Conservation (phyloP, 1,140 invertebrate species). For the Meteorus sp. region DNA sequence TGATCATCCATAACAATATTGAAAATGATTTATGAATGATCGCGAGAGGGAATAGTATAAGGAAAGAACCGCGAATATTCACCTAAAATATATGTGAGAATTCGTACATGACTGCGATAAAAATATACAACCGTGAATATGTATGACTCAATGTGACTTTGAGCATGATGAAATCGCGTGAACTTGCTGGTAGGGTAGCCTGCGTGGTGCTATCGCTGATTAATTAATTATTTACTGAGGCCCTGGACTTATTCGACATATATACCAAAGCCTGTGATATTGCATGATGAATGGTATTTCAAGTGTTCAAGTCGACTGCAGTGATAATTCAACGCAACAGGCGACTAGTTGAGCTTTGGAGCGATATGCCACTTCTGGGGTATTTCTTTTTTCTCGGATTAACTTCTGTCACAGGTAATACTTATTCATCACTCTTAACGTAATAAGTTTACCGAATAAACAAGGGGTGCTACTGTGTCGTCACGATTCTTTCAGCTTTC, state of each 20-base stretch:
- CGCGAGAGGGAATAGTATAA: too few relatives aligned
- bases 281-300: not conserved
- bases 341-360: not conserved
- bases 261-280: not conserved
- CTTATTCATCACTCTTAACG: not conserved
- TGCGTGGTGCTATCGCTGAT: not conserved
- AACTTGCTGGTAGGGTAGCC: not conserved
- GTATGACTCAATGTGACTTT: not conserved
- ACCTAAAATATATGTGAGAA: too few relatives aligned
- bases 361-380: not conserved
- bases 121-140: not conserved
- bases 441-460: not conserved
- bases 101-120: too few relatives aligned
- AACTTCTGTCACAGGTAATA: not conserved
- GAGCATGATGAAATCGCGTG: not conserved
- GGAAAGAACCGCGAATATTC: too few relatives aligned
- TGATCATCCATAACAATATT: too few relatives aligned
- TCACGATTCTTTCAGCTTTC: not conserved
- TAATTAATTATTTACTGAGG: not conserved
- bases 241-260: not conserved
- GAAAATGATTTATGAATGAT: too few relatives aligned
- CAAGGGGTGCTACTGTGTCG: too few relatives aligned
- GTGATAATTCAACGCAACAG: not conserved
- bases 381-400: not conserved
- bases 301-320: not conserved